These are phyloP conservation scores for Pyralis farinalis DNA, from an alignment of 2,888 invertebrate genomes.

Conservation along the genomic window DNA sequence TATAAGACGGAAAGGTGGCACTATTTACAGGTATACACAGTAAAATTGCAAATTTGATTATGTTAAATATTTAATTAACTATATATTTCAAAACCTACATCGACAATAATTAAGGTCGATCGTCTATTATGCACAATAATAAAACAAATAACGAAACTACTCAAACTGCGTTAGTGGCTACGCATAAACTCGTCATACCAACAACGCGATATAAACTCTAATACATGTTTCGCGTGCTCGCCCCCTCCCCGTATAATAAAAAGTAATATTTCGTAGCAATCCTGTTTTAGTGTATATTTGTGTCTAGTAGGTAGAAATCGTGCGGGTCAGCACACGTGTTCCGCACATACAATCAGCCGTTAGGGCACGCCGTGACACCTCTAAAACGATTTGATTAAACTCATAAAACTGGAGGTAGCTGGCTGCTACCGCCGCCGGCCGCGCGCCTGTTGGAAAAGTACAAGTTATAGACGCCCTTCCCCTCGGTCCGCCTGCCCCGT, in stretches of 20 bases:
- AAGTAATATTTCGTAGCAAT: constrained; percentile 44
- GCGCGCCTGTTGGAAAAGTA: constrained; percentile 44
- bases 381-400: constrained; percentile 75
- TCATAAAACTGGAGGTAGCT: constrained; percentile 64
- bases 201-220: constrained; percentile 41
- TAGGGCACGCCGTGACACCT: constrained; percentile 60
- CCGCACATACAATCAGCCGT: constrained; percentile 61
- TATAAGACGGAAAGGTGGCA: too few species aligned
- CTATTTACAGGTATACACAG: too few species aligned
- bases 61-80: too few species aligned
- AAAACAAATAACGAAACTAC: neutral
- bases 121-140: too few species aligned
- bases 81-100: too few species aligned
- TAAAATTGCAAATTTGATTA: too few species aligned
- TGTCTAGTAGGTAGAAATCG: constrained; percentile 35
- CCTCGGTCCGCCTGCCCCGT: constrained; percentile 44
- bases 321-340: constrained; percentile 60
- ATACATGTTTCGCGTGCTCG: constrained; percentile 51
- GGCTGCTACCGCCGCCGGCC: constrained; percentile 30
- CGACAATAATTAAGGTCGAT: too few species aligned
- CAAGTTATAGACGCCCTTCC: constrained; percentile 52
- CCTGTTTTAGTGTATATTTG: constrained; percentile 35
- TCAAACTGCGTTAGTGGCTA: constrained; percentile 12
- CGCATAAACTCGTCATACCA: constrained; percentile 33
- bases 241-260: constrained; percentile 37